Base-by-base conservation (phyloP, 2,888 invertebrate species). In the Sclerodermus sp. region DNA sequence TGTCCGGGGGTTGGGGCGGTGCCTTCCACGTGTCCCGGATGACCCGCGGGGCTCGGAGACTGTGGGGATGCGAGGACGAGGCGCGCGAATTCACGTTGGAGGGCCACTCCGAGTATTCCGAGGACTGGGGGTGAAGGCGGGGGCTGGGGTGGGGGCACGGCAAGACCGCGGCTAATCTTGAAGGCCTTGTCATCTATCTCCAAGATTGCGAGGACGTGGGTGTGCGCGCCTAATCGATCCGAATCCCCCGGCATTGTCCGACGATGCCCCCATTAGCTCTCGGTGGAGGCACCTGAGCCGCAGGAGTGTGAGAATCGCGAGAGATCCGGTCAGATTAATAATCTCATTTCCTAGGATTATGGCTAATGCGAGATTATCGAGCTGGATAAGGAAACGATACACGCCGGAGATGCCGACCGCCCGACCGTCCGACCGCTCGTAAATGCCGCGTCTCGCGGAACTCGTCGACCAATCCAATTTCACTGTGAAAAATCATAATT, bases 131-230 rank as follows among this genome's bases (percentile, higher is more conserved):
- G 42, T 13, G 17, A 43, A 39, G 12, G 31, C 31, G 32, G 17
- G 40, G 37, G 17, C 17, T 40, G 29, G 14, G 15, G 3, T 15
- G 17, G 17, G 40, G 31, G 41, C 30, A 39, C 37, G 45, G 45
- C 44, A 47, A 43, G 51, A 53, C 53, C 46, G 40, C 42, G 34
- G 41, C 13, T 16, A 39, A 43, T n/a, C 3, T 2, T 23, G 43
- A 42, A 14, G 16, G 16, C 40, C 8, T n/a, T 18, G 14, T 10
- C 10, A 38, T 1, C 17, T n/a, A 17, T 32, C 34, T 31, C 8
- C 13, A 18, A 10, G 29, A 41, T 17, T 23, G 23, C n/a, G 14
- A 34, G 12, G 3, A 14, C 14, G 34, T 12, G 8, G 8, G 31
- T 12, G 6, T 31, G 12, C 31, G 8, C 31, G 31, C 12, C 12